Evolutionary conservation across 2,113 vertebrate genomes (phyloP), one percentile per base, ranked within the genome.

Genomic region (Trematocara marginatum): DNA sequence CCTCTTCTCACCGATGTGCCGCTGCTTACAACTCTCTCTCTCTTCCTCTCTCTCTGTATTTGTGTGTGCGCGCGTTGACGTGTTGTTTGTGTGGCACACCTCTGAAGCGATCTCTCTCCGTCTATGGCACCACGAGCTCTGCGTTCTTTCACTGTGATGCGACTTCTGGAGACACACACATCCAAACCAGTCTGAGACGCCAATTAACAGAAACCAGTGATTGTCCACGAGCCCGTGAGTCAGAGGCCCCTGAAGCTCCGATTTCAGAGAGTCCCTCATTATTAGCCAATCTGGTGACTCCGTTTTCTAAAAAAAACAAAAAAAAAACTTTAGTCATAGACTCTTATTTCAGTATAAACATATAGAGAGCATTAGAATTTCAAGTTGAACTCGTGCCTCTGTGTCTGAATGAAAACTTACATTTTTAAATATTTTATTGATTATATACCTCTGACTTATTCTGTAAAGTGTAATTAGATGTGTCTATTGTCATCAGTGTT

Each of bases 1-100:
- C 91, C 88, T 80, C 69, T 83, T 88, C 83, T 79, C 82, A 78
- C 78, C 78, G 29, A 57, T 81, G 89, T 85, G 85, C 82, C 61
- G 80, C 52, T 88, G 82, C 61, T 88, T 29, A 78, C 88, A 86
- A 69, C 83, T 85, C 52, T 35, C 20, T 52, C 42, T 74, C 42
- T 74, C 66, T 74, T 16, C 20, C 40, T 74, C 42, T 5, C 42
- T 59, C 31, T 74, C 42, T 49, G 15, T 49, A 16, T 76, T 10
- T 54, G 26, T 16, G 40, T 53, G 80, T 35, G 74, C 40, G 52
- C 74, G 26, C 23, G 35, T 74, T 81, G 66, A 78, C 45, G 26
- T 31, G 71, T 34, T 52, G 53, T 9, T 84, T 42, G 34, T 34
- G 64, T 38, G 34, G 84, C 79, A 83, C 38, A 47, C 54, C 74